phyloP scores from a whole-genome alignment of 1,140 invertebrate species.

The Formica selysi region DNA sequence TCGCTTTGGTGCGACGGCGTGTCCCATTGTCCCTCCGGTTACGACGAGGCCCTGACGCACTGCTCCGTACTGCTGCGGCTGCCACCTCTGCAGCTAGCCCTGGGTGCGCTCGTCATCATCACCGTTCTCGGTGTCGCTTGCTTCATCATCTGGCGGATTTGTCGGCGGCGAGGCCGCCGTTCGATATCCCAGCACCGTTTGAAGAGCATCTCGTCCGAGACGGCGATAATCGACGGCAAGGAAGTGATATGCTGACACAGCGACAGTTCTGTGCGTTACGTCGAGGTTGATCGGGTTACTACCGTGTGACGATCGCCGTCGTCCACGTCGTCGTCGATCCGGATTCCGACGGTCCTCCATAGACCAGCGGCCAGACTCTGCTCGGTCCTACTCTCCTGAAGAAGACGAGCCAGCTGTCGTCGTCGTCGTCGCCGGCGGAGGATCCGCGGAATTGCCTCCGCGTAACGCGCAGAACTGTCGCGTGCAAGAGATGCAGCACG shows the following conservation, averaged over 20 bases:
- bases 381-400: conserved; percentile 61
- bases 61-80: conserved; percentile 92
- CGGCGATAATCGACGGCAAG: conserved; percentile 93
- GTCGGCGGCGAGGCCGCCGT: conserved; percentile 87
- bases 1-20: conserved; percentile 96
- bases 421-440: conserved; percentile 19
- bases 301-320: conserved; percentile 91
- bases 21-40: conserved; percentile 94
- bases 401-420: background rate
- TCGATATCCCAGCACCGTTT: conserved; percentile 92
- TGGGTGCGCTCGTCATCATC: conserved; percentile 84
- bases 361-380: conserved; percentile 33
- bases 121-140: conserved; percentile 83
- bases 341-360: conserved; percentile 36
- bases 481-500: conserved; percentile 28
- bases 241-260: conserved; percentile 97
- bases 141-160: conserved; percentile 87
- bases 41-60: conserved; percentile 93
- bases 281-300: conserved; percentile 95
- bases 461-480: conserved; percentile 83
- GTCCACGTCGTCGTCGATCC: conserved; percentile 44
- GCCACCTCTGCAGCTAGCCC: conserved; percentile 90
- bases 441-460: conserved; percentile 62
- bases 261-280: conserved; percentile 96
- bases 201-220: conserved; percentile 92